These are phyloP conservation scores for Puntigrus tetrazona DNA, from an alignment of 2,113 vertebrate species.

Conservation along the genomic window DNA sequence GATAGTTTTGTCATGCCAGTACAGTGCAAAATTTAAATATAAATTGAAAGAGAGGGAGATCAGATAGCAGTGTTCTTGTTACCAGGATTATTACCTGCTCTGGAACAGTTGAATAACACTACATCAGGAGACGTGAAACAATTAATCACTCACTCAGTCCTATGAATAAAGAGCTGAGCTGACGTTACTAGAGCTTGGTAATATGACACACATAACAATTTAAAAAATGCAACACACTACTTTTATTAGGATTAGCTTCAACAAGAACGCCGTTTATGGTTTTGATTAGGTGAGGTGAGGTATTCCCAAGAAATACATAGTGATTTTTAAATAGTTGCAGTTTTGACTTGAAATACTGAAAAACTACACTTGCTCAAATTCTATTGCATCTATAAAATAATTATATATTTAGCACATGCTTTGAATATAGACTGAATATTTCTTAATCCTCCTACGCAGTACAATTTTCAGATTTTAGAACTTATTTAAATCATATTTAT, in stretches of 20 bases:
- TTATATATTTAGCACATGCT: too few species aligned
- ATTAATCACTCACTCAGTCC: neutral
- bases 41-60: constrained; percentile 13
- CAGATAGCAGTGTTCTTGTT: neutral
- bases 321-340: neutral
- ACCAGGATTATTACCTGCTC: constrained; percentile 21
- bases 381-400: too few species aligned
- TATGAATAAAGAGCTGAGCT: constrained; percentile 10
- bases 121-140: neutral
- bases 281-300: neutral
- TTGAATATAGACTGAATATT: too few species aligned
- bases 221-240: neutral
- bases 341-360: neutral
- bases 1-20: neutral
- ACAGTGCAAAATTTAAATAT: neutral
- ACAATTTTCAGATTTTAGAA: neutral
- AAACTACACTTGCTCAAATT: neutral
- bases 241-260: neutral
- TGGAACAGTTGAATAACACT: constrained; percentile 4
- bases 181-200: neutral
- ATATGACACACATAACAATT: too few species aligned
- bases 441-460: neutral
- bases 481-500: neutral
- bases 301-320: neutral
- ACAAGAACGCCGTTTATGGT: neutral